Evolutionary conservation across 2,888 invertebrate genomes (phyloP).

Genomic region (Brassicogethes aeneus): DNA sequence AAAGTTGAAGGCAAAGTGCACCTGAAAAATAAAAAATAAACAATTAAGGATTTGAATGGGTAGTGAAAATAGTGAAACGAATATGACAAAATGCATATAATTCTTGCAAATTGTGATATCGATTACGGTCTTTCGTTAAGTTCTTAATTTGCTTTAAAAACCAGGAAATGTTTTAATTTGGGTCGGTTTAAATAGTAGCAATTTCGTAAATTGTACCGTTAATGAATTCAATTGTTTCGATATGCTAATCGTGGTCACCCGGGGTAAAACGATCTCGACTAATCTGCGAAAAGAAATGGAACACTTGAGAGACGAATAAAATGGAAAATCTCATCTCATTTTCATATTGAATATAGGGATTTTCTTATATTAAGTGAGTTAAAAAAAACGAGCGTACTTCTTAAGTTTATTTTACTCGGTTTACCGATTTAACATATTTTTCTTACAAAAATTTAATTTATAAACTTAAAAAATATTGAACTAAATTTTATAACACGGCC

Average conservation of each 20-base stretch:
- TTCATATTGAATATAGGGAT: slow-evolving; percentile 1
- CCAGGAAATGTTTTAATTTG: slow-evolving; percentile 9
- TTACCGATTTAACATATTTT: too few species aligned
- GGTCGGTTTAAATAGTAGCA: slow-evolving; percentile 7
- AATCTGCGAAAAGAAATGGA: slow-evolving; percentile 11
- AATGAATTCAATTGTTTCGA: slow-evolving; percentile 20
- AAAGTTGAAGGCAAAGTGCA: too few species aligned
- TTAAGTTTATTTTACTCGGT: too few species aligned
- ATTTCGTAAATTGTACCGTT: slow-evolving; percentile 13
- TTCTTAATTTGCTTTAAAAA: slow-evolving; percentile 1
- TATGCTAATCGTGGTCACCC: slow-evolving; percentile 16
- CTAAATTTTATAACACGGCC: too few species aligned
- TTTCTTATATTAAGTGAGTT: not conserved
- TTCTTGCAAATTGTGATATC: not conserved
- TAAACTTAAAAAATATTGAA: too few species aligned
- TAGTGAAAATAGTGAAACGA: too few species aligned
- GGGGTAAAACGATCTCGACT: slow-evolving; percentile 10
- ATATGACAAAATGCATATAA: too few species aligned
- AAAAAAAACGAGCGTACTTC: too few species aligned
- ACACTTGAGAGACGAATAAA: not conserved
- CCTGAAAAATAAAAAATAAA: too few species aligned
- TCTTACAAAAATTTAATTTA: too few species aligned
- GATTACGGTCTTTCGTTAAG: not conserved
- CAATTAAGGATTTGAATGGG: too few species aligned
- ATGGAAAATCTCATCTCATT: slow-evolving; percentile 8